Evolutionary conservation across 2,113 vertebrate species (phyloP), one percentile per base, ranked within the genome.

Genomic region (Hippopotamus amphibius): DNA sequence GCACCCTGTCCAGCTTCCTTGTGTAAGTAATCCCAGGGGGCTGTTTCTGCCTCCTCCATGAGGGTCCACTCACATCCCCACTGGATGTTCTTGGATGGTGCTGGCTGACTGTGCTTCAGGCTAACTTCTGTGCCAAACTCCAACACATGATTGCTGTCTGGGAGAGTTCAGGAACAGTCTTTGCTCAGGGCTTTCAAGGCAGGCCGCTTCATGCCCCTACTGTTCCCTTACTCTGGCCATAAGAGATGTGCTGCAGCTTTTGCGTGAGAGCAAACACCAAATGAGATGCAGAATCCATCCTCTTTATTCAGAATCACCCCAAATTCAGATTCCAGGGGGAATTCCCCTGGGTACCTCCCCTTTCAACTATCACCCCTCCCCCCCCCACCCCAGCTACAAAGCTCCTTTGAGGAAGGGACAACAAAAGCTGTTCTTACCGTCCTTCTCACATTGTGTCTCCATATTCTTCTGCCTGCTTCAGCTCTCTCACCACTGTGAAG

Each of bases 281-380:
- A 43, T 69, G 33, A 89, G 48, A 57, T 43, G 26, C 26, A 72
- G 61, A 92, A 57, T 46, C 16, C 4, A 37, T 79, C 50, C 83
- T 43, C n/a, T 95, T 93, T 82, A 43, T 41, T 96, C 41, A n/a
- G 19, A 68, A 72, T 83, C 65, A 69, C 16, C 21, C 19, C 50
- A 84, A 17, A 50, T 69, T 74, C n/a, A 55, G 82, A 81, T 71
- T 69, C 94, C 41, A 63, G 43, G 57, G 55, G 33, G 69, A 80
- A 69, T 46, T 83, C 19, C 72, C 17, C 55, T 82, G 21, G 5
- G 5, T 22, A 30, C 16, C 5, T 50, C 28, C 7, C 21, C 1
- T 12, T 63, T 63, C 68, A 82, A 4, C 28, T 46, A 22, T 8
- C 9, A 33, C 26, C 46, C 33, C 59, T 24, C 9, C 19, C 7